Conservation (phyloP, 1,140 invertebrate species). For the Paralvinella palmiformis region DNA sequence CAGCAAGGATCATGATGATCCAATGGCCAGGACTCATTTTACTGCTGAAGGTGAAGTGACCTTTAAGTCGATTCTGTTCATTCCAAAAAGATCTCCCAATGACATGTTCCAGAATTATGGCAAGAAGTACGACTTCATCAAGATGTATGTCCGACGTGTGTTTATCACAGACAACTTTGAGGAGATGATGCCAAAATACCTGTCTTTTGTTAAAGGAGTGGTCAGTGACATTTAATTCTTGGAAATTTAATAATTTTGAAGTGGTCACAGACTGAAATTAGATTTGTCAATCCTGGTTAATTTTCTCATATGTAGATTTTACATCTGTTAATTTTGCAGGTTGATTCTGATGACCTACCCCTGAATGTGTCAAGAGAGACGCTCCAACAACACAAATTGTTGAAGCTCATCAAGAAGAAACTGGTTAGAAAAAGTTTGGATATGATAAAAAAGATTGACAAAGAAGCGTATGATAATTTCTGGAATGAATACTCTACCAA, state of each 20-base stretch:
- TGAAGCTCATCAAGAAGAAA: constrained; percentile 99
- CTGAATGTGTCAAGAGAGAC: constrained; percentile 97
- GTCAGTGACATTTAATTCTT: constrained; percentile 47
- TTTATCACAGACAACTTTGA: constrained; percentile 99
- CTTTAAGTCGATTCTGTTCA: constrained; percentile 91
- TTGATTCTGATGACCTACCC: constrained; percentile 98
- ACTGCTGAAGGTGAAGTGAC: constrained; percentile 97
- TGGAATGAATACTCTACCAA: constrained; percentile 99
- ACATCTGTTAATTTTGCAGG: no score
- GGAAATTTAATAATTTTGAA: neutral
- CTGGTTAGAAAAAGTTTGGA: constrained; percentile 93
- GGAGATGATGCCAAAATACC: constrained; percentile 98
- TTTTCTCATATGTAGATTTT: no score
- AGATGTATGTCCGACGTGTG: constrained; percentile 89
- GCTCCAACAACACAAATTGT: constrained; percentile 92
- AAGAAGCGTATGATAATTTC: constrained; percentile 87
- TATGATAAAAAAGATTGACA: constrained; percentile 95
- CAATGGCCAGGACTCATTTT: constrained; percentile 88
- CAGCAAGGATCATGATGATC: constrained; percentile 83
- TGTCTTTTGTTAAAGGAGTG: constrained; percentile 89
- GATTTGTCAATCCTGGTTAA: no score
- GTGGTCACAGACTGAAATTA: neutral
- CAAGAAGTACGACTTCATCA: constrained; percentile 57
- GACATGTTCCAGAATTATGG: constrained; percentile 94
- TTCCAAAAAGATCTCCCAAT: constrained; percentile 81